Evolutionary conservation across 2,113 vertebrate species (phyloP).

Genomic region (Emydocephalus ijimae): DNA sequence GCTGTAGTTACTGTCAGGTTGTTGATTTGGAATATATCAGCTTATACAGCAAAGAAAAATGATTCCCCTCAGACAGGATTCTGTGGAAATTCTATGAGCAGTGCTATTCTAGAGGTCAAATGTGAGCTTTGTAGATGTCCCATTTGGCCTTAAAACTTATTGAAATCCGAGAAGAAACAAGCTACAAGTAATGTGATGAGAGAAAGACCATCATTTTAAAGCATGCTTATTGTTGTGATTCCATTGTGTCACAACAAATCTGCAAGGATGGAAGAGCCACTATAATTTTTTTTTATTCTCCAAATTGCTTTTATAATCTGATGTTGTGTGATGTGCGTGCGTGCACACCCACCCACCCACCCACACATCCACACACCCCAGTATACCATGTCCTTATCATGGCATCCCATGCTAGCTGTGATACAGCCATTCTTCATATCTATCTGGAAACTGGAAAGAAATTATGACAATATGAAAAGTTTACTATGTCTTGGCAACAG

Average conservation of each 20-base stretch:
- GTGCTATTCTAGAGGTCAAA: constrained; percentile 14
- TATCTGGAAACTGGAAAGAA: neutral
- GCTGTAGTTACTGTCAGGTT: neutral
- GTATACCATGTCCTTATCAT: neutral
- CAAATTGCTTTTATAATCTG: neutral
- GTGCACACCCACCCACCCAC: no score
- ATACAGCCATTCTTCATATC: neutral
- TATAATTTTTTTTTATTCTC: neutral
- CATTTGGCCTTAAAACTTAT: constrained; percentile 13
- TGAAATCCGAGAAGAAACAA: neutral
- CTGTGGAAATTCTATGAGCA: neutral
- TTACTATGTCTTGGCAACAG: neutral
- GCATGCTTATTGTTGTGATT: neutral
- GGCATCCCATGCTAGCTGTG: neutral
- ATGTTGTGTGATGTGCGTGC: neutral
- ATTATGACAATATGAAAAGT: neutral
- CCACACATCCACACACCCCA: neutral
- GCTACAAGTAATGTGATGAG: neutral
- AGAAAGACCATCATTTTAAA: neutral
- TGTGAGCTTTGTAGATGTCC: neutral
- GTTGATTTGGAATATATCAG: neutral
- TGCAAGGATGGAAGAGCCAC: neutral
- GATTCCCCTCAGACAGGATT: constrained; percentile 13
- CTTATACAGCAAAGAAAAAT: neutral
- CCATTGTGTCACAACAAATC: neutral